These are phyloP conservation scores for Drosophila meridiana DNA, from an alignment of 2,888 invertebrate genomes.

Conservation along the genomic window DNA sequence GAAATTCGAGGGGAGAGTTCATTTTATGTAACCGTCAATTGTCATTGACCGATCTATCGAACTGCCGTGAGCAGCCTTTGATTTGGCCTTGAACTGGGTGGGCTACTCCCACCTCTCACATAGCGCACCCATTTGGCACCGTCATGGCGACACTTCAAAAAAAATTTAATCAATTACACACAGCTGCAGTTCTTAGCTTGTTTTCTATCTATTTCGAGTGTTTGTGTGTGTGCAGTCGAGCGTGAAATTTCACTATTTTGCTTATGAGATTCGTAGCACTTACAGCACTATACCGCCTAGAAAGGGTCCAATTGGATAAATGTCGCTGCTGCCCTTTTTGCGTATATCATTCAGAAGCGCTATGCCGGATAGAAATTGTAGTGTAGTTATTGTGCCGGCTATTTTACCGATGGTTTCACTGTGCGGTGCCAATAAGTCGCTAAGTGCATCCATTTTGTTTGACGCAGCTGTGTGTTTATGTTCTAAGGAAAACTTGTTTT, in stretches of 20 bases:
- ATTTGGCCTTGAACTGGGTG: slow-evolving; percentile 46
- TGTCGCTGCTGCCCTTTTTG: slow-evolving; percentile 88
- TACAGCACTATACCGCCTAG: slow-evolving; percentile 91
- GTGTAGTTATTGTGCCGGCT: slow-evolving; percentile 91
- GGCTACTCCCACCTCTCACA: neutral
- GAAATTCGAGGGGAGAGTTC: neutral
- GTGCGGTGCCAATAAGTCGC: slow-evolving; percentile 80
- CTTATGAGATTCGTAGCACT: slow-evolving; percentile 83
- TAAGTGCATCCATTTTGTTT: slow-evolving; percentile 73
- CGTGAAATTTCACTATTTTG: slow-evolving; percentile 17
- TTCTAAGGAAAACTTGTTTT: slow-evolving; percentile 53
- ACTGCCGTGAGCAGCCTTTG: slow-evolving; percentile 1
- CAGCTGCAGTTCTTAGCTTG: slow-evolving; percentile 11
- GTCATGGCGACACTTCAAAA: slow-evolving; percentile 67
- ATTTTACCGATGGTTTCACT: slow-evolving; percentile 86
- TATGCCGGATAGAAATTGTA: slow-evolving; percentile 93
- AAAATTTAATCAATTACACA: slow-evolving; percentile 67
- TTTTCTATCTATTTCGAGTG: neutral
- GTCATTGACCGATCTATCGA: slow-evolving; percentile 29
- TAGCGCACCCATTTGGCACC: slow-evolving; percentile 33
- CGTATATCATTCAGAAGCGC: slow-evolving; percentile 91
- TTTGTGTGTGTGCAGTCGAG: slow-evolving; percentile 27
- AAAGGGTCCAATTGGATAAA: slow-evolving; percentile 89
- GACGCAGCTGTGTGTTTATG: slow-evolving; percentile 23
- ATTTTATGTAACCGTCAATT: slow-evolving; percentile 55